Percentiles rank a stretch among this genome's conserved stretches.
Evolutionary conservation across 2,888 invertebrate species (phyloP).

Genomic region (Hanleya hanleyi): DNA sequence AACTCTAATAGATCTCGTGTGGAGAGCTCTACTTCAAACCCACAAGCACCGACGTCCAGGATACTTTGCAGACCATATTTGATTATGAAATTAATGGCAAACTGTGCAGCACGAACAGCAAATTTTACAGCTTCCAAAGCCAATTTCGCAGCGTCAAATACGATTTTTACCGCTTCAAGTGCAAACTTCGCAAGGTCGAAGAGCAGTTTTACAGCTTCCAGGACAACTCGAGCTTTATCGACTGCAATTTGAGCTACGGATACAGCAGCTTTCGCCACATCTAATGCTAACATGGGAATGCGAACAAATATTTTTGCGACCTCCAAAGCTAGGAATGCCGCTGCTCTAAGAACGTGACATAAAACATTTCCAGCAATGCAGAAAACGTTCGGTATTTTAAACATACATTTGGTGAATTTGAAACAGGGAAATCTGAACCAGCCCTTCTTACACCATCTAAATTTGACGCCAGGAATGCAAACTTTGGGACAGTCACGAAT

Average conservation of each 20-base stretch:
- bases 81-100: not conserved
- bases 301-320: slow-evolving; percentile 1
- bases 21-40: slow-evolving; percentile 2
- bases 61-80: slow-evolving; percentile 9
- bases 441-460: not conserved
- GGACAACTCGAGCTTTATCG: slow-evolving; percentile 1
- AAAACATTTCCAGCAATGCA: slow-evolving; percentile 6
- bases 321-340: not conserved
- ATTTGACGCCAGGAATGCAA: slow-evolving; percentile 14
- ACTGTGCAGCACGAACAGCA: not conserved
- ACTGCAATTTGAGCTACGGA: not conserved
- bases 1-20: slow-evolving; percentile 1
- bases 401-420: slow-evolving; percentile 11
- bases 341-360: not conserved
- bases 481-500: slow-evolving; percentile 10
- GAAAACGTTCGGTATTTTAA: slow-evolving; percentile 7
- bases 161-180: not conserved
- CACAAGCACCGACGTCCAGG: slow-evolving; percentile 10
- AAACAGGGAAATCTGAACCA: not conserved
- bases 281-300: not conserved
- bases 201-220: not conserved
- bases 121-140: slow-evolving; percentile 10
- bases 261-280: not conserved
- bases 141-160: not conserved
- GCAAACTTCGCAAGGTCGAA: not conserved